phyloP scores from a whole-genome alignment of 2,113 vertebrate genomes.

The Noturus placidus region DNA sequence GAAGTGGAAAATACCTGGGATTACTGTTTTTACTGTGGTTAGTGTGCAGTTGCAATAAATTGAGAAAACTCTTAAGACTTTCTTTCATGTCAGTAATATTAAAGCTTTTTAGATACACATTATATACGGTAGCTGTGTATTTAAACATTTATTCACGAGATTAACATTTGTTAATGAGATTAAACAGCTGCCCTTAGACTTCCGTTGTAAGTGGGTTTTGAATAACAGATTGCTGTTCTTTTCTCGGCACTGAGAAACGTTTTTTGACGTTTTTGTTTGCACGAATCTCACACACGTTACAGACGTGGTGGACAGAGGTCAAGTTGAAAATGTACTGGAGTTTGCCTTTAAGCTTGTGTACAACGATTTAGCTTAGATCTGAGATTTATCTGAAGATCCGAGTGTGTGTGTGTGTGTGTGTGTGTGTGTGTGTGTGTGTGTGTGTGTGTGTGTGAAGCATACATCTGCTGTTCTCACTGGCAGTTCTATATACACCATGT shows the following conservation, averaged over 20 bases:
- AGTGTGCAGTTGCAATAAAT: background rate
- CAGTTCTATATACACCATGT: constrained; percentile 43
- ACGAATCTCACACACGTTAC: background rate
- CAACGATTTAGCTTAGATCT: background rate
- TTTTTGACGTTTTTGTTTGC: background rate
- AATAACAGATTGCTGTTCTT: background rate
- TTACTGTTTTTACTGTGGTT: background rate
- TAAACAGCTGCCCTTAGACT: background rate
- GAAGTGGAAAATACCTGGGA: background rate
- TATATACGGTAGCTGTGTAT: background rate
- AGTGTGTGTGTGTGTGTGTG: constrained; percentile 10
- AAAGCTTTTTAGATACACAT: background rate
- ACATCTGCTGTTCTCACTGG: constrained; percentile 48
- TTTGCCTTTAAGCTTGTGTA: background rate
- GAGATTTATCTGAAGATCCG: background rate
- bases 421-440: constrained; percentile 14
- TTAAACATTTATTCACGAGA: background rate
- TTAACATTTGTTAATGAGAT: background rate
- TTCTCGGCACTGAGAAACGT: background rate
- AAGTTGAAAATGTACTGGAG: background rate
- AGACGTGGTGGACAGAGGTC: background rate
- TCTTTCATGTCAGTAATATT: background rate
- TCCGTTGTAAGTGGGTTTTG: background rate
- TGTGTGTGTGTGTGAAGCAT: constrained; percentile 22
- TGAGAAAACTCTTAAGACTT: background rate